A percentile compares a stretch with the other conserved stretches of the same genome.
These are phyloP conservation scores for Tubulanus polymorphus DNA, from an alignment of 2,888 invertebrate genomes.

Conservation along the genomic window DNA sequence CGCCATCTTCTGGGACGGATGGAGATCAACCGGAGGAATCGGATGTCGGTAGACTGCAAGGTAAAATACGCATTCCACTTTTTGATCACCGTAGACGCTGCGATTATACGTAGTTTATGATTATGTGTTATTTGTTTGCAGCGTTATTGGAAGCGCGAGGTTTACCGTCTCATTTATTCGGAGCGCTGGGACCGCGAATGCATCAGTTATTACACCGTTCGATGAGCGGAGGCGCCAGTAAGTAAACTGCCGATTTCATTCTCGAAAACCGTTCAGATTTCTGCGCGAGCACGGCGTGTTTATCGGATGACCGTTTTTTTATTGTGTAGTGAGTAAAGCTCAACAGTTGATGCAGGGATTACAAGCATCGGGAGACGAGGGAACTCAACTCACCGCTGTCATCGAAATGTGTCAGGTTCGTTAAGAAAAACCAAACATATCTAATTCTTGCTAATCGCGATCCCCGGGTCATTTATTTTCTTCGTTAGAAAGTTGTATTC, in stretches of 20 bases:
- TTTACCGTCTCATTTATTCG: conserved; percentile 92
- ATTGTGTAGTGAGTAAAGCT: conserved; percentile 68
- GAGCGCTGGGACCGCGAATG: conserved; percentile 93
- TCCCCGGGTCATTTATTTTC: too few species aligned
- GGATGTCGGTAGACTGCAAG: conserved; percentile 88
- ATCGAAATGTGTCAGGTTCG: conserved; percentile 91
- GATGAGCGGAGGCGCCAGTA: conserved; percentile 77
- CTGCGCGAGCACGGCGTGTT: background rate
- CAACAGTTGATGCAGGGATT: conserved; percentile 87
- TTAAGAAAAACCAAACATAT: too few species aligned
- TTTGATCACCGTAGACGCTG: too few species aligned
- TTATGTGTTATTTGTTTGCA: conserved; percentile 23
- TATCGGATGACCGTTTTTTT: background rate
- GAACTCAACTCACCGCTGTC: conserved; percentile 91
- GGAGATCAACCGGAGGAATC: conserved; percentile 73
- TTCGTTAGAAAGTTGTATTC: too few species aligned
- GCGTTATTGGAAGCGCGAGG: conserved; percentile 92
- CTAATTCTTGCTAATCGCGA: too few species aligned
- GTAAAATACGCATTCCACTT: too few species aligned
- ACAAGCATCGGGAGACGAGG: conserved; percentile 90
- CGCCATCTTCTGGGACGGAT: too few species aligned
- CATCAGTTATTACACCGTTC: conserved; percentile 91
- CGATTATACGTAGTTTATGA: too few species aligned
- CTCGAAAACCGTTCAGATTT: too few species aligned
- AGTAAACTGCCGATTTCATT: too few species aligned